Evolutionary conservation across 1,140 invertebrate genomes (phyloP).

Genomic region (Drosophila serrata): DNA sequence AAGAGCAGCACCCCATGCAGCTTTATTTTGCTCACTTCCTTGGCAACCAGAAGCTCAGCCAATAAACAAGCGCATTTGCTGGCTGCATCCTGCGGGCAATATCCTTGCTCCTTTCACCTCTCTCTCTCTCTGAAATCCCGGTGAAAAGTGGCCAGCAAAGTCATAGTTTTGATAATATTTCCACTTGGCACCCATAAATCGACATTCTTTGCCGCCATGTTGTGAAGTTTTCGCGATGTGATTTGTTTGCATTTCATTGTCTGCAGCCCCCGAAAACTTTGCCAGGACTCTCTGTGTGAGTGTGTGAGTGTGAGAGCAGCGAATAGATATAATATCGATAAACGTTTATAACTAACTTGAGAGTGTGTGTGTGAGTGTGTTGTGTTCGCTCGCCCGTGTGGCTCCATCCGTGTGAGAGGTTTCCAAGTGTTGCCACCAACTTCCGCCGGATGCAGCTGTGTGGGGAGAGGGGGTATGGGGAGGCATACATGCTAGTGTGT

Average conservation of each 20-base stretch:
- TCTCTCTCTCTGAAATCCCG: too few relatives aligned
- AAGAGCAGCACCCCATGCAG: not conserved
- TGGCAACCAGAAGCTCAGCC: conserved; percentile 30
- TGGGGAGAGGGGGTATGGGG: not conserved
- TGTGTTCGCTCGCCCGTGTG: conserved; percentile 7
- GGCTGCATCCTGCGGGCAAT: conserved; percentile 18
- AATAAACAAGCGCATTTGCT: conserved; percentile 67
- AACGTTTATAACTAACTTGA: conserved; percentile 81
- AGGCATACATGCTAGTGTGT: not conserved
- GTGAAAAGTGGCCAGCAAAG: conserved; percentile 17
- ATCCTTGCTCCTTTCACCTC: conserved; percentile 14
- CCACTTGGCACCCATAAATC: conserved; percentile 77
- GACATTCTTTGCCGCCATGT: conserved; percentile 68
- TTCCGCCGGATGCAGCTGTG: conserved; percentile 72
- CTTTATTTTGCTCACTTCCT: conserved; percentile 19
- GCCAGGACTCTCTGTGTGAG: conserved; percentile 2
- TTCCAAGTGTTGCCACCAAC: conserved; percentile 74
- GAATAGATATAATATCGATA: conserved; percentile 77
- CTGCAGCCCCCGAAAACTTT: conserved; percentile 59
- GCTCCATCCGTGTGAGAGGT: conserved; percentile 32
- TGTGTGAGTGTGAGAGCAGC: conserved; percentile 16
- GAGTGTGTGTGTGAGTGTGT: conserved; percentile 56
- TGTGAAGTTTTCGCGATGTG: conserved; percentile 65
- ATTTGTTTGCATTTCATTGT: conserved; percentile 83
- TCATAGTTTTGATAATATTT: conserved; percentile 70